Evolutionary conservation across 2,797 vertebrate species (phyloP).

Genomic region (Cossypha niveicapilla): DNA sequence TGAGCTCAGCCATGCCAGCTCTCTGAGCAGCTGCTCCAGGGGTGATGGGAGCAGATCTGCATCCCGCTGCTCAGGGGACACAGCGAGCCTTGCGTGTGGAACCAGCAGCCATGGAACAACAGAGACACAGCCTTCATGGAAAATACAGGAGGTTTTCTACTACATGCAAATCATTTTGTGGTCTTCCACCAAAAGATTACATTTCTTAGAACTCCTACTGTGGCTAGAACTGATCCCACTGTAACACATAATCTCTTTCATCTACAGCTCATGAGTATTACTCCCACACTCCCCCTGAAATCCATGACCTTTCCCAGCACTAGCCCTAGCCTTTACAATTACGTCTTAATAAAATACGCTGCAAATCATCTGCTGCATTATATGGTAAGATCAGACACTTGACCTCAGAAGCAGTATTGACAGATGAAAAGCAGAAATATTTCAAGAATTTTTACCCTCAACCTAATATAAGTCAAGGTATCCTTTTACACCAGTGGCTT

Average conservation of each 20-base stretch:
- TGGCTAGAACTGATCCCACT: background rate
- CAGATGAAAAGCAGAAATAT: background rate
- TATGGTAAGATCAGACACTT: background rate
- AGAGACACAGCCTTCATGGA: background rate
- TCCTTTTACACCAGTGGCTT: background rate
- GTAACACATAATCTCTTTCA: background rate
- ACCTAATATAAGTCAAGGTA: background rate
- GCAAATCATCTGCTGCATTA: background rate
- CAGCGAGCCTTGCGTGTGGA: background rate
- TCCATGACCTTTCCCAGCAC: constrained; percentile 12
- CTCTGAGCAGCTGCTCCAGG: background rate
- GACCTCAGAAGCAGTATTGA: background rate
- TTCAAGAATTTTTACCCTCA: background rate
- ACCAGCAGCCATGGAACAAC: background rate
- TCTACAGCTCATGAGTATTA: background rate
- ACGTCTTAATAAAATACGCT: constrained; percentile 1
- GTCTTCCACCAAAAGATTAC: background rate
- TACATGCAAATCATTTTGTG: background rate
- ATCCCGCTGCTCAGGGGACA: fast-evolving
- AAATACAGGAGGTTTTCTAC: background rate
- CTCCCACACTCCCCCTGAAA: constrained; percentile 2
- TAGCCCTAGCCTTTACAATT: background rate
- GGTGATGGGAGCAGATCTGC: background rate
- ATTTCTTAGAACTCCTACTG: background rate
- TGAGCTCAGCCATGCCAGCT: background rate